Conservation (phyloP, 2,797 vertebrate genomes). For the Carcharodon carcharias region DNA sequence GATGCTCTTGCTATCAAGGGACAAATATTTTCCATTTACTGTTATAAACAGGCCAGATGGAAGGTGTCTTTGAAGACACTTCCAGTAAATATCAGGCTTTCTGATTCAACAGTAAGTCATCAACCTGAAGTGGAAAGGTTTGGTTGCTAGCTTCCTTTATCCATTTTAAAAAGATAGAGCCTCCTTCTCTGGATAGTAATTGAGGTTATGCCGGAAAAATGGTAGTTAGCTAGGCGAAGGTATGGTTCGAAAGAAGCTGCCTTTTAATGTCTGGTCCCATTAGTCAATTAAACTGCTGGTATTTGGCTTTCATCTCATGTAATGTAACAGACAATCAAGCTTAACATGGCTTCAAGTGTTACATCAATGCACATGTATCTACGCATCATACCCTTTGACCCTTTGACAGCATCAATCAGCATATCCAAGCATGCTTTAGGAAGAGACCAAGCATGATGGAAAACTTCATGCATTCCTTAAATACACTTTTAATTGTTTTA, state of each 20-base stretch:
- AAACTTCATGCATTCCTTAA: not conserved
- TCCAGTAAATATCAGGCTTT: constrained; percentile 7
- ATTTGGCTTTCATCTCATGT: not conserved
- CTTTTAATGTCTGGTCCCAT: not conserved
- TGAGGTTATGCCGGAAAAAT: not conserved
- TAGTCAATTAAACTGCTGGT: not conserved
- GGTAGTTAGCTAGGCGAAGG: not conserved
- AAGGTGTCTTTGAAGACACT: constrained; percentile 21
- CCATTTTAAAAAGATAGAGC: not conserved
- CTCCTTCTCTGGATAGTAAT: not conserved
- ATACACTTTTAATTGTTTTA: not conserved
- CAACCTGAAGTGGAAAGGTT: not conserved
- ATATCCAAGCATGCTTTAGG: not conserved
- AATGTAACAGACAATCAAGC: not conserved
- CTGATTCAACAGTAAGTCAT: not conserved
- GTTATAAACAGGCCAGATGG: constrained; percentile 31
- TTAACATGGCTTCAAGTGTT: not conserved
- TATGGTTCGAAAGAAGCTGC: not conserved
- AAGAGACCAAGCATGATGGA: not conserved
- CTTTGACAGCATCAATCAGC: not conserved
- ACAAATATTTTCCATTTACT: constrained; percentile 25
- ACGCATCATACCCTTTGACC: not conserved
- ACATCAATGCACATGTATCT: not conserved
- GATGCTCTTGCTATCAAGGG: constrained; percentile 26
- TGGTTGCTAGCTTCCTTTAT: not conserved